Evolutionary conservation across 1,140 invertebrate species (phyloP), one percentile per base, ranked within the genome.

Genomic region (Drosophila obscura): DNA sequence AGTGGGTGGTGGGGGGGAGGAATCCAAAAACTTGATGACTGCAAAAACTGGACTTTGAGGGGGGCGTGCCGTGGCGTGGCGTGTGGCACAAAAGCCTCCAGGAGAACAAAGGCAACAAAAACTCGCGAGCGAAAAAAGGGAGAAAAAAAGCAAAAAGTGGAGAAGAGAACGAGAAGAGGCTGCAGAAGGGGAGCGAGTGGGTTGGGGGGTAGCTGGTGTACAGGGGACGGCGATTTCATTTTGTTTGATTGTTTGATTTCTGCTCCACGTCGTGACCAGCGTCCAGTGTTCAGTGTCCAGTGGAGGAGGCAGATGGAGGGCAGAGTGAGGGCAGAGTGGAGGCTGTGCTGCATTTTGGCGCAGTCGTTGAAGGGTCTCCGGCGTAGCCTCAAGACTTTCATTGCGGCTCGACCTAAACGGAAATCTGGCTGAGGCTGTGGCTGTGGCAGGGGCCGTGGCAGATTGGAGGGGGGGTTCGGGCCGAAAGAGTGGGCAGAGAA

Each of bases 211-310:
- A 0, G 26, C 5, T 39, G 35, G 35, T 13, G 11, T 39, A 39
- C 35, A 39, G 24, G 57, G 58, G 56, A 39, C 41, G 62, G 82
- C 74, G 79, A 87, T 87, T 87, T 87, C 85, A 87, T 87, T 87
- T 88, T 87, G 82, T 88, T 76, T 87, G 82, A 87, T 87, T 87
- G 82, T 87, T 87, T 87, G 82, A 87, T 87, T 87, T 87, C 74
- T 78, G 75, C 83, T 66, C 80, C 77, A 69, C 75, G 75, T 60
- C 80, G 64, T 59, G 59, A 58, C 62, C 60, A 71, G 44, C 68
- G 75, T 78, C 60, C 67, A 71, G 67, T 58, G 35, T 5, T 3
- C 31, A 35, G 31, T 35, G 31, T 35, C 2, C 31, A 35, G 15
- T 31, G 31, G 43, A 39, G 51, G 13, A 22, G 11, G 39, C 43